Evolutionary conservation across 2,113 vertebrate species (phyloP).

Genomic region (Tragelaphus strepsiceros): DNA sequence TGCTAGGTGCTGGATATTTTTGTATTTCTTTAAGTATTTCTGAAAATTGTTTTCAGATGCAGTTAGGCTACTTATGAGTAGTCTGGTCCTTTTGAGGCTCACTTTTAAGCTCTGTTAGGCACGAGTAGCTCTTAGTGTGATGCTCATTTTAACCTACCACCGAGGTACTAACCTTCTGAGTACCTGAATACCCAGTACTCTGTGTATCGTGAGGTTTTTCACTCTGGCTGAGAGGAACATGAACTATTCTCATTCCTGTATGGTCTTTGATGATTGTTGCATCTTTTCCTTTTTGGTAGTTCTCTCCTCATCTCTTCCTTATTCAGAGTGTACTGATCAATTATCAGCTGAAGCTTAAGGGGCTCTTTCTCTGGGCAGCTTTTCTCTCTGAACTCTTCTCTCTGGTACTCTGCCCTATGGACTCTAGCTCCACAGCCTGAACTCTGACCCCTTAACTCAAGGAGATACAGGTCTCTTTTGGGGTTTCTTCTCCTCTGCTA

Average conservation of each 20-base stretch:
- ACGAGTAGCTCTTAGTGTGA: background rate
- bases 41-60: background rate
- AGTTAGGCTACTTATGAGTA: background rate
- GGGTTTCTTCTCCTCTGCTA: background rate
- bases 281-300: background rate
- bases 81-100: background rate
- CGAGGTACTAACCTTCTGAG: background rate
- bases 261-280: background rate
- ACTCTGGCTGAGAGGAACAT: background rate
- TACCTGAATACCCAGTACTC: background rate
- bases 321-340: background rate
- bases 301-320: background rate
- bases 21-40: background rate
- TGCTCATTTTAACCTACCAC: background rate
- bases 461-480: background rate
- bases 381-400: background rate
- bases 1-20: background rate
- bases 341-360: no score
- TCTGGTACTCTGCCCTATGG: background rate
- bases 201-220: background rate
- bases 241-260: fast-evolving
- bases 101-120: background rate
- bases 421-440: background rate
- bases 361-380: background rate
- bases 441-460: background rate